A percentile compares a stretch with the other conserved stretches of the same genome.
Evolutionary conservation across 2,113 vertebrate species (phyloP).

Genomic region (Bujurquina vittata): DNA sequence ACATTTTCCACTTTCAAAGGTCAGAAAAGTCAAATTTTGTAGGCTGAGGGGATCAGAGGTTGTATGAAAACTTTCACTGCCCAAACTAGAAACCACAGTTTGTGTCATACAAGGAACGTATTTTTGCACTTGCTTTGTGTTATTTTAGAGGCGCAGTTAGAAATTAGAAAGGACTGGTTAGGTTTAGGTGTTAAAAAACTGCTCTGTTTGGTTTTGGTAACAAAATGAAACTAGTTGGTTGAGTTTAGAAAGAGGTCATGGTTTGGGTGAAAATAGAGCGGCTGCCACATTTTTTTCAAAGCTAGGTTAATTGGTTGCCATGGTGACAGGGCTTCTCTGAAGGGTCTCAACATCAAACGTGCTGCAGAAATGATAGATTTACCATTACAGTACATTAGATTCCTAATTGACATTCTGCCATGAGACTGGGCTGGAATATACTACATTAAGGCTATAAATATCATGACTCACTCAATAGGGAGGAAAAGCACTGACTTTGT

Average conservation of each 20-base stretch:
- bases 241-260: neutral
- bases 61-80: neutral
- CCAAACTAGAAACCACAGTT: neutral
- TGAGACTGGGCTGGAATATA: neutral
- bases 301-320: neutral
- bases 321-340: neutral
- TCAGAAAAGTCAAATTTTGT: neutral
- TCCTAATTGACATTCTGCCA: neutral
- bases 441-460: conserved; percentile 60
- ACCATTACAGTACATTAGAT: neutral
- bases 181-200: neutral
- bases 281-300: neutral
- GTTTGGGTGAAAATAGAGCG: neutral
- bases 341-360: neutral
- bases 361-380: neutral
- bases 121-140: neutral
- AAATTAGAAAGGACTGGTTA: neutral
- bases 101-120: neutral
- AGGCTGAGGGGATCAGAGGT: neutral
- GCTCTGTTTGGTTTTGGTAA: neutral
- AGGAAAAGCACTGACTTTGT: neutral
- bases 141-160: neutral
- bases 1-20: neutral
- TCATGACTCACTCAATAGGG: conserved; percentile 17
- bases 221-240: neutral